These are phyloP conservation scores for Trachelus stipa DNA, from an alignment of 2,888 invertebrate species.

Conservation along the genomic window DNA sequence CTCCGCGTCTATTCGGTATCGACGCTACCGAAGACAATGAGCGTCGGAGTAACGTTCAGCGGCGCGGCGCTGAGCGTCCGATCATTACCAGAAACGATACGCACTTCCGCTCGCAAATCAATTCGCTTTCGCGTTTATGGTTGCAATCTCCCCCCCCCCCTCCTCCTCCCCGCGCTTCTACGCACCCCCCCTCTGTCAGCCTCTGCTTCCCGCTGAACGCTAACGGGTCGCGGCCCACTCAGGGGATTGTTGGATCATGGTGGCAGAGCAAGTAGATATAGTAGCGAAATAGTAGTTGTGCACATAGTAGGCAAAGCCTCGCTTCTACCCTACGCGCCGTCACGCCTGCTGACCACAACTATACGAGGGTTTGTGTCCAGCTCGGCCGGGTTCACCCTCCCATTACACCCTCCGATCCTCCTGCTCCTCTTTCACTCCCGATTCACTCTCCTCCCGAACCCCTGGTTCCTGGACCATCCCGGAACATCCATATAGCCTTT, in stretches of 20 bases:
- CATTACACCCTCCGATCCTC: not conserved
- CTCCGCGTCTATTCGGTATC: not conserved
- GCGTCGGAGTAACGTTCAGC: constrained; percentile 27
- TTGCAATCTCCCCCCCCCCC: constrained; percentile 47
- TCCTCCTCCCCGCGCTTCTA: constrained; percentile 7
- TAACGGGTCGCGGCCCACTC: constrained; percentile 18
- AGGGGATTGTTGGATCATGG: constrained; percentile 33
- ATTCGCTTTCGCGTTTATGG: constrained; percentile 62
- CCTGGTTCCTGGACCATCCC: constrained; percentile 22
- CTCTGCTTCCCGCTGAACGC: constrained; percentile 28
- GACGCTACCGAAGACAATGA: constrained; percentile 50
- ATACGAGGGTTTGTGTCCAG: constrained; percentile 54
- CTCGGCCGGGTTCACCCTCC: constrained; percentile 36
- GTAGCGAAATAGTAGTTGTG: constrained; percentile 24
- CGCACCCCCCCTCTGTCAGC: constrained; percentile 4
- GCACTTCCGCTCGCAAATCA: constrained; percentile 64
- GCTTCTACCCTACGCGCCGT: constrained; percentile 52
- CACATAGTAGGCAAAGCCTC: constrained; percentile 36
- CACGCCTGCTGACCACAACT: constrained; percentile 64
- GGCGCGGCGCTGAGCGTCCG: constrained; percentile 38
- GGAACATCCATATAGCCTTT: not conserved
- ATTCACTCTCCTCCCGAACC: constrained; percentile 20
- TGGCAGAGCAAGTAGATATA: constrained; percentile 27
- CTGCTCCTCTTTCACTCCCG: not conserved
- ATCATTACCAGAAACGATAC: constrained; percentile 64